Evolutionary conservation across 2,888 invertebrate species (phyloP), one percentile per base, ranked within the genome.

Genomic region (Lingula anatina): DNA sequence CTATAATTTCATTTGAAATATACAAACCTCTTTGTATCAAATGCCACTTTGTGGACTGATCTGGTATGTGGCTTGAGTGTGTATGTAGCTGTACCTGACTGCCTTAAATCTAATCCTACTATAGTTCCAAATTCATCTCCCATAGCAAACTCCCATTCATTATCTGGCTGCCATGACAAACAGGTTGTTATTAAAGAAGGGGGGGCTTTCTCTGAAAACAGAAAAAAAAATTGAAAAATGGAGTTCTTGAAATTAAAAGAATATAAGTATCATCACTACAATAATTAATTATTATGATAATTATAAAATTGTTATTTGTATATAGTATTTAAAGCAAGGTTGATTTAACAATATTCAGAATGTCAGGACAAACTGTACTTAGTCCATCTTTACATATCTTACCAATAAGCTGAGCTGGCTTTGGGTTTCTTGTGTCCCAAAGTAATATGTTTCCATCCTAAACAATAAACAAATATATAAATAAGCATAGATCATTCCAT

Each of bases 41-140:
- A 73, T 49, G 64, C 63, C 47, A 73, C 26, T 46, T 64, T 61
- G 37, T 60, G 62, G 18, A 73, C 63, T 3, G 55, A 47, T 47
- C 71, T 55, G 26, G 54, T 54, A 47, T 75, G 71, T 20, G 67
- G 60, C 26, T 51, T 47, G 44, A 53, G 46, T 5, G 61, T 53
- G 26, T 56, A 44, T 23, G 57, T 53, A 44, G 55, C 54, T 49
- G 61, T 58, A 21, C 56, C 54, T 25, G 55, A 55, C 28, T 79
- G 77, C 50, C 83, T 75, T 40, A 77, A 72, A 64, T 84, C 84
- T 40, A 82, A 60, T 49, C 82, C 59, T 46, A 78, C 75, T 25
- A 84, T 64, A 52, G 77, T 77, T 18, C 84, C 84, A 46, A 75
- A 75, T 53, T 78, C 77, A 36, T 78, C 79, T 27, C 83, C 84